Evolutionary conservation across 2,113 vertebrate genomes (phyloP).

Genomic region (Cynocephalus volans): DNA sequence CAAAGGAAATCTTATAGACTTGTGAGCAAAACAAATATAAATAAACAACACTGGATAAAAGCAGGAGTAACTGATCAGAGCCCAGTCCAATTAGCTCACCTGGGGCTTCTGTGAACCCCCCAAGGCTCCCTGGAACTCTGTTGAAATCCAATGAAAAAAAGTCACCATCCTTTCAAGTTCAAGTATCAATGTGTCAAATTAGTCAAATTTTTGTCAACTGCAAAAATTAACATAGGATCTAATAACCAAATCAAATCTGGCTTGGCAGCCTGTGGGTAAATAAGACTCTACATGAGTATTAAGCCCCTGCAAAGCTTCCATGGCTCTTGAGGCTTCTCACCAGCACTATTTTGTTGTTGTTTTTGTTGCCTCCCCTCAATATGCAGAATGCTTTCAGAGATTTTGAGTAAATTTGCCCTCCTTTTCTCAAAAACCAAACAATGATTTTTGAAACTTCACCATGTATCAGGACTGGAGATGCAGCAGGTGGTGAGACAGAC

Average conservation of each 20-base stretch:
- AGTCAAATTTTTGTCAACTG: constrained; percentile 31
- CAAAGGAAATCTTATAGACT: constrained; percentile 21
- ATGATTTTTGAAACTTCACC: constrained; percentile 12
- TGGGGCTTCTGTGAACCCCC: not conserved
- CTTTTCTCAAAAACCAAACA: not conserved
- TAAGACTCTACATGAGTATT: not conserved
- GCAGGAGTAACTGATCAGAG: not conserved
- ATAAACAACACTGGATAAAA: not conserved
- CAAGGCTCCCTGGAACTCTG: not conserved
- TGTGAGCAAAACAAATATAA: constrained; percentile 51
- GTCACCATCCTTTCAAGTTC: not conserved
- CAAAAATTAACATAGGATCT: constrained; percentile 9
- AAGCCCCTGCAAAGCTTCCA: not conserved
- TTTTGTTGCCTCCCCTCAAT: not conserved
- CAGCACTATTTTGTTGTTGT: not conserved
- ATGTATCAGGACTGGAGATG: not conserved
- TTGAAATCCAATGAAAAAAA: constrained; percentile 17
- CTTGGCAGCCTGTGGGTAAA: not conserved
- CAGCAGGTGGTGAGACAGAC: not conserved
- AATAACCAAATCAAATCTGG: not conserved
- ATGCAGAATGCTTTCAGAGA: not conserved
- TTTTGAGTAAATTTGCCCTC: constrained; percentile 9
- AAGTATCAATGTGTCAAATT: not conserved
- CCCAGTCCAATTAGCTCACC: not conserved
- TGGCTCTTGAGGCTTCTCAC: not conserved